Evolutionary conservation across 2,797 vertebrate species (phyloP), one percentile per base, ranked within the genome.

Genomic region (Crenuchus spilurus): DNA sequence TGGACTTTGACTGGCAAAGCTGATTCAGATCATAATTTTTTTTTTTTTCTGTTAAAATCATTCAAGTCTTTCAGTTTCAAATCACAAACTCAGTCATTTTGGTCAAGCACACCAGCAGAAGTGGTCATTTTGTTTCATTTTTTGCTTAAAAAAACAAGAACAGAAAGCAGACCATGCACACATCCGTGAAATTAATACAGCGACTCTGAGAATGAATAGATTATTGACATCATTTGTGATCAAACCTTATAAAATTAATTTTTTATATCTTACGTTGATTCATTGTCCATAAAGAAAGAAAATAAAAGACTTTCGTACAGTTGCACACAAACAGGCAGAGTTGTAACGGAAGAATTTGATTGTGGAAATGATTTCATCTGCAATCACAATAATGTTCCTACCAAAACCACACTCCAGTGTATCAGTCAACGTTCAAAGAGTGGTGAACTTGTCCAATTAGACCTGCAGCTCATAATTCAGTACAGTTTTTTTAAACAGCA

Each of bases 331-430:
- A 87, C 82, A 81, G 42, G 84, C 76, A 73, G 57, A 80, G 79
- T 84, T 80, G n/a, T n/a, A n/a, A 78, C 81, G 74, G 80, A 79
- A 76, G 74, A 77, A 70, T 67, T 20, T 44, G 68, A 49, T 20
- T 74, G 78, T 63, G 73, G 86, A 85, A 82, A 81, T 77, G 69
- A 85, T 84, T 86, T 88, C 78, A 76, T 84, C 49, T 37, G 39
- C 35, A 54, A 26, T 54, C 18, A 60, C 6, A 9, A 31, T 24
- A 70, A 48, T 22, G 4, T 28, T 24, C 31, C 1, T 9, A 70
- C 0, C 10, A 4, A 28, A 37, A 51, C 30, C 48, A 52, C 7
- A n/a, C 2, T 31, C 16, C 54, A 31, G 63, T 35, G 54, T 51
- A 35, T 26, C 35, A 42, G 55, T 62, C n/a, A 35, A 67, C 20